Conservation (phyloP, 2,797 vertebrate species). For the Pangasius mekongensis region DNA sequence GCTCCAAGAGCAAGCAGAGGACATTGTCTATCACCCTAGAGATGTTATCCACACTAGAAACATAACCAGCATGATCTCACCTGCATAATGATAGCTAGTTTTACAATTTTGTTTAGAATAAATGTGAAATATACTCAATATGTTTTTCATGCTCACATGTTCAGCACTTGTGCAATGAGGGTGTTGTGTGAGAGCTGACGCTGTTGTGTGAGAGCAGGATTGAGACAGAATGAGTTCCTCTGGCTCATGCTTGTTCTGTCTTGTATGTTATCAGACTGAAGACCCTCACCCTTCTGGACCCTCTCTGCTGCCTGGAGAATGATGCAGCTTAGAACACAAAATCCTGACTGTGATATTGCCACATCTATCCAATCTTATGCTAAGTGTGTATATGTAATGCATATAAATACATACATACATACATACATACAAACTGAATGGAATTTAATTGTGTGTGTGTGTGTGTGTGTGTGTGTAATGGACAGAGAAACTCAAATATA, state of each 20-base stretch:
- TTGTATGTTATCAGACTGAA: neutral
- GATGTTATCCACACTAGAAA: neutral
- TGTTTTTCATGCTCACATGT: neutral
- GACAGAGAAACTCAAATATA: neutral
- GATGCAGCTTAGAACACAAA: constrained; percentile 16
- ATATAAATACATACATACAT: neutral
- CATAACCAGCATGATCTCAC: neutral
- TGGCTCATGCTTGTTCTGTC: neutral
- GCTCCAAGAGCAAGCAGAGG: neutral
- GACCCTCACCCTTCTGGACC: neutral
- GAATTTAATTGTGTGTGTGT: neutral
- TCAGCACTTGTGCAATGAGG: neutral
- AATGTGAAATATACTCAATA: neutral
- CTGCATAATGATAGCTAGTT: neutral
- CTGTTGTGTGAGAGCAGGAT: neutral
- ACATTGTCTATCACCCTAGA: neutral
- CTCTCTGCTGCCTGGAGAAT: neutral
- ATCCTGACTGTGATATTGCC: constrained; percentile 1
- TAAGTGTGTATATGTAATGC: constrained; percentile 3
- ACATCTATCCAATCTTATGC: constrained; percentile 17
- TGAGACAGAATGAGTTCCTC: neutral
- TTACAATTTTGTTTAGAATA: neutral
- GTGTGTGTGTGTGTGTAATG: neutral
- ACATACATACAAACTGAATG: constrained; percentile 9
- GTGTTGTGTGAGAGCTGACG: neutral